Conservation (phyloP, 1,140 invertebrate genomes). For the roundworm (Caenorhabditis elegans) region DNA sequence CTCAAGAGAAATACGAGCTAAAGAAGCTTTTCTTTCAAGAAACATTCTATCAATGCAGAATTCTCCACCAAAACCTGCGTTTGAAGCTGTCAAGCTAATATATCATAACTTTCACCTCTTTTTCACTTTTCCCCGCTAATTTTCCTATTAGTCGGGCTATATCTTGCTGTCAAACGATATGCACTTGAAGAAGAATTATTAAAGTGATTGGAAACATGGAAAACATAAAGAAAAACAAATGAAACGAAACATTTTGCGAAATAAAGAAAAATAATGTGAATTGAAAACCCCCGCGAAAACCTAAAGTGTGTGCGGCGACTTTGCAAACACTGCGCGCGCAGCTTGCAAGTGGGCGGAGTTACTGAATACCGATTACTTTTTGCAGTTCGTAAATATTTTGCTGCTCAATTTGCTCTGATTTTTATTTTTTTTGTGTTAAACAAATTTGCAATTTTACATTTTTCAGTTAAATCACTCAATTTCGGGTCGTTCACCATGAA, state of each 20-base stretch:
- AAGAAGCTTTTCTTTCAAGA: not conserved
- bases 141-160: no score
- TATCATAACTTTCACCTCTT: slow-evolving; percentile 2
- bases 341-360: not conserved
- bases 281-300: no score
- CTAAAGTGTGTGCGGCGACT: not conserved
- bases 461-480: slow-evolving; percentile 10
- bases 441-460: not conserved
- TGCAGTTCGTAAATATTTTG: not conserved
- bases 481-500: not conserved
- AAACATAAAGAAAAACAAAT: no score
- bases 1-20: not conserved
- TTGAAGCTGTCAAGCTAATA: not conserved
- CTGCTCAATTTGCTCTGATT: not conserved
- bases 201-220: no score
- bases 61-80: not conserved
- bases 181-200: no score
- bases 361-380: not conserved
- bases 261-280: no score
- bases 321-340: not conserved
- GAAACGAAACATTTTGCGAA: no score
- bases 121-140: not conserved
- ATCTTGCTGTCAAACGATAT: no score
- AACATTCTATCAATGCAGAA: not conserved
- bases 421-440: not conserved